Percentiles rank a stretch among this genome's conserved stretches.
These are phyloP conservation scores for Ovibos moschatus DNA, from an alignment of 2,113 vertebrate species.

Conservation along the genomic window DNA sequence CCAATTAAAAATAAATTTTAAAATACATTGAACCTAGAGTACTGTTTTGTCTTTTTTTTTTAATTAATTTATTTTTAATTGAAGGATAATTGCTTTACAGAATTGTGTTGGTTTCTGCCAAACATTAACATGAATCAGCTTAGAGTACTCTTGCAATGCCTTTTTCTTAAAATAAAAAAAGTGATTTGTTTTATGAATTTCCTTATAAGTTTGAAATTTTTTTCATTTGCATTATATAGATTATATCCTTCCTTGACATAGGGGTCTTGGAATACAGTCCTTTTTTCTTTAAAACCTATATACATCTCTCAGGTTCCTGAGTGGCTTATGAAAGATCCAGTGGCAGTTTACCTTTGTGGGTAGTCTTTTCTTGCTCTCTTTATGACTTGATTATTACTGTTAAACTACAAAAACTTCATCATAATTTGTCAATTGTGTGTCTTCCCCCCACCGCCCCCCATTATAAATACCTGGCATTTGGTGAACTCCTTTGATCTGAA, in stretches of 20 bases:
- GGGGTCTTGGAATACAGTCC: neutral
- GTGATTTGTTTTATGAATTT: neutral
- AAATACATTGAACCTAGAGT: neutral
- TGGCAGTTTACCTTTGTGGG: neutral
- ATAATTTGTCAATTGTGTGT: neutral
- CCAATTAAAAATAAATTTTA: neutral
- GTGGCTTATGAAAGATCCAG: neutral
- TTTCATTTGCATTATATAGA: neutral
- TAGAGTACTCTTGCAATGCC: neutral
- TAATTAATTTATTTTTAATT: neutral
- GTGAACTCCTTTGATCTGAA: slow-evolving; percentile 3
- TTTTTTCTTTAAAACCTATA: neutral
- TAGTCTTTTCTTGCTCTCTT: neutral
- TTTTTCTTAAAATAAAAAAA: neutral
- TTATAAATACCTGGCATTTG: neutral
- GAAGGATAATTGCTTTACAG: neutral
- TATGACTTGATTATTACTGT: neutral
- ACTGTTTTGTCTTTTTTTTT: neutral
- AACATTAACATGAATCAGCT: neutral
- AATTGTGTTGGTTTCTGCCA: neutral
- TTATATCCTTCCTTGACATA: neutral
- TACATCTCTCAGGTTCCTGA: neutral
- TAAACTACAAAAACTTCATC: neutral
- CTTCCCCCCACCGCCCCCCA: accelerated
- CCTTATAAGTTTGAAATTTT: neutral